A percentile compares a stretch with the other conserved stretches of the same genome.
These are phyloP conservation scores for Caranx melampygus DNA, from an alignment of 2,113 vertebrate genomes.

Conservation along the genomic window DNA sequence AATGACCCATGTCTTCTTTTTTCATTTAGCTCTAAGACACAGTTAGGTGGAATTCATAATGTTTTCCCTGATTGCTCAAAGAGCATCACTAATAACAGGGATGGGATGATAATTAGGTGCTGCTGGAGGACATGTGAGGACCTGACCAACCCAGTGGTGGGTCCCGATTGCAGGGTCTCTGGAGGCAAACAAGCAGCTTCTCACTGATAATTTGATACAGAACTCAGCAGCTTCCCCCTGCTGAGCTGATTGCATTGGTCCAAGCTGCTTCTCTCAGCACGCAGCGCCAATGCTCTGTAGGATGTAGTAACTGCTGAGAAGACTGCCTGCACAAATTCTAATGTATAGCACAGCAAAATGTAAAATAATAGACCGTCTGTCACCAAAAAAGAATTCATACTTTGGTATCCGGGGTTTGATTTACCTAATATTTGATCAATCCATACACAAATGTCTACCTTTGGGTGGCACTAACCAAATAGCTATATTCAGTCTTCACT, in stretches of 20 bases:
- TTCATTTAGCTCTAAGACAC: not conserved
- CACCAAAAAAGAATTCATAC: conserved; percentile 17
- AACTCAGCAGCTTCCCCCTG: conserved; percentile 37
- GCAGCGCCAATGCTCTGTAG: conserved; percentile 46
- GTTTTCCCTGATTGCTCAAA: conserved; percentile 23
- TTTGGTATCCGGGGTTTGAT: conserved; percentile 20
- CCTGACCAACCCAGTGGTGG: conserved; percentile 74
- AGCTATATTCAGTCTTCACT: too few relatives aligned
- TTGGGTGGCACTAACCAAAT: too few relatives aligned
- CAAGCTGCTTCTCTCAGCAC: conserved; percentile 57
- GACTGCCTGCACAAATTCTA: conserved; percentile 44
- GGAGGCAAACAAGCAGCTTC: conserved; percentile 52
- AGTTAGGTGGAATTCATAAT: conserved; percentile 36
- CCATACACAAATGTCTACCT: conserved; percentile 4
- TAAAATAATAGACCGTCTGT: conserved; percentile 39
- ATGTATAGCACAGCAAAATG: conserved; percentile 28
- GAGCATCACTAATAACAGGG: conserved; percentile 27
- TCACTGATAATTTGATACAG: conserved; percentile 56
- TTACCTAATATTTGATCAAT: conserved; percentile 33
- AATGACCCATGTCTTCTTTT: conserved; percentile 66
- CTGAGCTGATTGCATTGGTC: conserved; percentile 58
- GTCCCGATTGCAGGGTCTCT: conserved; percentile 51
- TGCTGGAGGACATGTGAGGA: conserved; percentile 68
- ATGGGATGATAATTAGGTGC: conserved; percentile 53
- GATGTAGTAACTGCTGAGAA: conserved; percentile 55